phyloP scores from a whole-genome alignment of 1,140 invertebrate species.

The Scaptodrosophila lebanonensis region DNA sequence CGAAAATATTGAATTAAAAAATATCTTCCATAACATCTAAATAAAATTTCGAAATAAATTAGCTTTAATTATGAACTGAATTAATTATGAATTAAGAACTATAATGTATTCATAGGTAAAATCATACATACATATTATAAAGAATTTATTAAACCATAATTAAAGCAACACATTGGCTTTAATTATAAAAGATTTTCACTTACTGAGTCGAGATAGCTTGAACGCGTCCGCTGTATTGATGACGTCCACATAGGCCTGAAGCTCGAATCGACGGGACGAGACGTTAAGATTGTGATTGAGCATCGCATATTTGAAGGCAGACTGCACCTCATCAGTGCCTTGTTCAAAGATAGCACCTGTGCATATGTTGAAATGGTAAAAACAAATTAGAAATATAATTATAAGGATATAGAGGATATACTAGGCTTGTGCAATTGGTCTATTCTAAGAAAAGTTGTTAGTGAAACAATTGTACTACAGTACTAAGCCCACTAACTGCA shows the following conservation, averaged over 20 bases:
- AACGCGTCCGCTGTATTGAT: constrained; percentile 96
- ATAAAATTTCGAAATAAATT: no score
- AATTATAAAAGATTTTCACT: constrained; percentile 78
- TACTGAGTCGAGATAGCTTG: constrained; percentile 91
- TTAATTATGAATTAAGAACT: no score
- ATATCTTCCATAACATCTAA: no score
- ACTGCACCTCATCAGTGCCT: constrained; percentile 91
- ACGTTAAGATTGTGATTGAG: constrained; percentile 88
- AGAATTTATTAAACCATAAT: no score
- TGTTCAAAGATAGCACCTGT: constrained; percentile 93
- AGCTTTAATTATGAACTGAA: no score
- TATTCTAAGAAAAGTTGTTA: no score
- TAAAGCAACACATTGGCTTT: not conserved
- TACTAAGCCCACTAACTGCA: no score
- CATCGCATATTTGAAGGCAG: constrained; percentile 92
- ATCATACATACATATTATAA: not conserved
- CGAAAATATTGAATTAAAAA: no score
- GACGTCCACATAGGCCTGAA: constrained; percentile 91
- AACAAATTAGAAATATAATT: not conserved
- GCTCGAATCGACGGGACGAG: constrained; percentile 85
- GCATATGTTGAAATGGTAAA: not conserved
- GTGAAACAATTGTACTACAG: no score
- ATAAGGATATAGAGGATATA: not conserved
- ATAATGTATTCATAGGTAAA: not conserved
- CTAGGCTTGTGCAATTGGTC: no score